Evolutionary conservation across 1,140 invertebrate species (phyloP), one percentile per base, ranked within the genome.

Genomic region (Aculops lycopersici): DNA sequence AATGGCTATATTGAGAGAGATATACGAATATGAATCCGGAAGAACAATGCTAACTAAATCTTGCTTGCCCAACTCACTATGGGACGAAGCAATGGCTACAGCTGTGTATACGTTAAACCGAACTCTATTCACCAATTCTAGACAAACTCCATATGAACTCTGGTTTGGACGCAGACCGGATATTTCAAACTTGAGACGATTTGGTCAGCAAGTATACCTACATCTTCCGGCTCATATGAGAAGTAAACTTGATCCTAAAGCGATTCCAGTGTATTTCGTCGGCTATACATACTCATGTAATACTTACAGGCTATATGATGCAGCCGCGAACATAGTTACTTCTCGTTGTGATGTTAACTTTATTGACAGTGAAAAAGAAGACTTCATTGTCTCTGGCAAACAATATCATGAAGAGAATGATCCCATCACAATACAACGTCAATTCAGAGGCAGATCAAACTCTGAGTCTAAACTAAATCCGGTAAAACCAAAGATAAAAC

Each of bases 1-100:
- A 65, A 65, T 55, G 57, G 59, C 45, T 52, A 61, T 2, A 47
- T 59, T 16, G 61, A 65, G 45, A 46, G 60, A 24, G 56, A 59
- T 49, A 56, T 55, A 41, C 35, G 54, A 36, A 3, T 52, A 57
- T 47, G 59, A 64, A 51, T 51, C 46, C 41, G 53, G 54, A 21
- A 48, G 55, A 45, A 47, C 50, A 38, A 43, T 59, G 47, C 19
- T 64, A 8, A 8, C 8, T 8, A 31, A 31, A 31, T 31, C 24
- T 8, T n/a, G 53, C 37, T n/a, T 31, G 8, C 24, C 24, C 8
- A 31, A 31, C 3, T 5, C 38, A 15, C 19, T 39, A 3, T 39
- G 38, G 38, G 38, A 15, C 8, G 16, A 39, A 20, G 38, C 38
- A 13, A 16, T 19, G 8, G 3, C 16, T 18, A 39, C 38, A 18